phyloP scores from a whole-genome alignment of 2,113 vertebrate species.

The Morone saxatilis region DNA sequence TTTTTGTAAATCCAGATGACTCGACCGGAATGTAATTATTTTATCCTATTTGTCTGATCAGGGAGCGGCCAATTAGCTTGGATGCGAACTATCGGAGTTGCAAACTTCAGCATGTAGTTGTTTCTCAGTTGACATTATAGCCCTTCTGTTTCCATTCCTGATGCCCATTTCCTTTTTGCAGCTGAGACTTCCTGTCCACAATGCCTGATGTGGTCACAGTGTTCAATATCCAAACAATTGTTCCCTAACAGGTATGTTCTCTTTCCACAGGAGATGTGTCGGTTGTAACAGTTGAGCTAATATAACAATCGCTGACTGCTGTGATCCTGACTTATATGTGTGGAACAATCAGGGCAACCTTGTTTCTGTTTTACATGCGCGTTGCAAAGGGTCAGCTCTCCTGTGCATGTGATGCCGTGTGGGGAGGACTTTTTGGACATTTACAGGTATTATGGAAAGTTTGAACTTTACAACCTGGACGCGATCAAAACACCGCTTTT shows the following conservation, averaged over 20 bases:
- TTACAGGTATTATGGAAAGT: background rate
- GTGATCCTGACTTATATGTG: background rate
- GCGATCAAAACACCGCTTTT: background rate
- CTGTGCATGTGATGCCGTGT: background rate
- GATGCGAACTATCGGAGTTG: background rate
- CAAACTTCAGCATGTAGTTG: background rate
- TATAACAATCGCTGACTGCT: slow-evolving; percentile 4
- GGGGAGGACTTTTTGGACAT: slow-evolving; percentile 3
- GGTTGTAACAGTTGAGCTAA: background rate
- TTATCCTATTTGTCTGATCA: background rate
- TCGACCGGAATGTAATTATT: background rate
- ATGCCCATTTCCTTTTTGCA: slow-evolving; percentile 73
- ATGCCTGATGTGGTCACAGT: slow-evolving; percentile 46
- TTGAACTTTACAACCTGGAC: slow-evolving; percentile 1
- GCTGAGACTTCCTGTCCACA: slow-evolving; percentile 73
- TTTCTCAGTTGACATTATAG: slow-evolving; percentile 37
- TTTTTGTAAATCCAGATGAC: background rate
- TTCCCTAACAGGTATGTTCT: slow-evolving; percentile 50
- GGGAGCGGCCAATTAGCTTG: background rate
- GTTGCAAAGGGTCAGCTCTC: background rate
- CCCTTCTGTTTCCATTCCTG: slow-evolving; percentile 68
- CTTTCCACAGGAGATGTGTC: slow-evolving; percentile 2
- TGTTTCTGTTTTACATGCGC: background rate
- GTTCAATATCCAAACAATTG: slow-evolving; percentile 49
- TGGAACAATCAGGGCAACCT: too few species aligned